Evolutionary conservation across 2,888 invertebrate genomes (phyloP).

Genomic region (Mongoloraphidia duomilia): DNA sequence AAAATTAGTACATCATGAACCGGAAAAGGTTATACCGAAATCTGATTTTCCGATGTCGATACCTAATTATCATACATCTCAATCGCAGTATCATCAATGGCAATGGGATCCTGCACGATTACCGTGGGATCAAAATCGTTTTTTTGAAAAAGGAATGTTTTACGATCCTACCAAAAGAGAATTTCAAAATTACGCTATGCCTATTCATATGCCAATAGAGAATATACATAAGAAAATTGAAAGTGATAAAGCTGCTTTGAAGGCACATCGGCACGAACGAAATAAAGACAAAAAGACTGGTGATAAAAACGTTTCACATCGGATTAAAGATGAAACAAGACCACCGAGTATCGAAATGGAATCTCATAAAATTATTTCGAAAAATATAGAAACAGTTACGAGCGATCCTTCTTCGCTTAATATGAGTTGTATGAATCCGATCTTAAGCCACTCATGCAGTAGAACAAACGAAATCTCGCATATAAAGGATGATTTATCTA

Average conservation of each 20-base stretch:
- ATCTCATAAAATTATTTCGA: no score
- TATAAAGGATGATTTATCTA: no score
- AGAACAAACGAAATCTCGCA: no score
- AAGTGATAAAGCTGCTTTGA: conserved; percentile 13
- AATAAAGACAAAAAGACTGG: conserved; percentile 15
- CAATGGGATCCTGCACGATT: conserved; percentile 39
- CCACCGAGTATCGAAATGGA: conserved; percentile 9
- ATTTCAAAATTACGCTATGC: conserved; percentile 26
- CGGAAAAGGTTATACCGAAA: conserved; percentile 36
- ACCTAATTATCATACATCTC: conserved; percentile 49
- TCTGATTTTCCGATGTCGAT: conserved; percentile 52
- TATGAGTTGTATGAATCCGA: no score
- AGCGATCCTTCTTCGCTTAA: no score
- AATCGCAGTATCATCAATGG: conserved; percentile 49
- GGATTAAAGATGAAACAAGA: conserved; percentile 17
- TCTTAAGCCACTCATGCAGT: no score
- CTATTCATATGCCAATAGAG: conserved; percentile 25
- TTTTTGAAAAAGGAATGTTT: conserved; percentile 37
- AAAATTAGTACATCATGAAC: not conserved
- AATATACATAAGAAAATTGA: conserved; percentile 23
- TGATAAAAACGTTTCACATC: conserved; percentile 14
- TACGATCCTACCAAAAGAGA: conserved; percentile 36
- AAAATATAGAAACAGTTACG: no score
- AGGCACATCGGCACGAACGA: conserved; percentile 24
- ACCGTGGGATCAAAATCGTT: conserved; percentile 39